These are phyloP conservation scores for Habroteleia sp. DNA, from an alignment of 2,888 invertebrate genomes.

Conservation along the genomic window DNA sequence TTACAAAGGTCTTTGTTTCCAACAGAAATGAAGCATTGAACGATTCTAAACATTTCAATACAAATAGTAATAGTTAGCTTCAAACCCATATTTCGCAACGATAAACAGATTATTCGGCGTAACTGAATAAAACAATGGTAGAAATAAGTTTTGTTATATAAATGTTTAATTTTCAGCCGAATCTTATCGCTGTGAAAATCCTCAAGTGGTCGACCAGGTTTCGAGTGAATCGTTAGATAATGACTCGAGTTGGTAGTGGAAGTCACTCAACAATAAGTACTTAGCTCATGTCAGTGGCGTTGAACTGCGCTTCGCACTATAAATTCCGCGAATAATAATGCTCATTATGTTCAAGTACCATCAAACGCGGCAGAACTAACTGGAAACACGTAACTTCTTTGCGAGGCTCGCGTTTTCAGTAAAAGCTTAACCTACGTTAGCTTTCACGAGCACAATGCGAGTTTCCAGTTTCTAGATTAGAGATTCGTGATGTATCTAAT, in stretches of 20 bases:
- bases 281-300: constrained; percentile 41
- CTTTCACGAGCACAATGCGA: constrained; percentile 50
- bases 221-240: constrained; percentile 36
- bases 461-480: constrained; percentile 71
- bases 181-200: constrained; percentile 21
- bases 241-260: constrained; percentile 24
- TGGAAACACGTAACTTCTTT: constrained; percentile 55
- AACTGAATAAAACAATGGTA: no score
- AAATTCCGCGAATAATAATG: constrained; percentile 46
- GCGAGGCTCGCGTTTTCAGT: constrained; percentile 48
- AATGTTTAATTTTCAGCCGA: constrained; percentile 5
- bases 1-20: no score
- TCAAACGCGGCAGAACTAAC: constrained; percentile 53
- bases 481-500: constrained; percentile 77
- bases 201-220: constrained; percentile 37
- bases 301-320: constrained; percentile 25
- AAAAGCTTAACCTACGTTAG: constrained; percentile 39
- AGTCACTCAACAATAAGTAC: constrained; percentile 48
- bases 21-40: no score
- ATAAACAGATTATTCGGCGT: no score
- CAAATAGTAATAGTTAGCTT: no score
- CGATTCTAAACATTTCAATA: no score
- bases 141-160: no score
- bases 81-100: no score
- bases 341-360: constrained; percentile 49